A percentile compares a stretch with the other conserved stretches of the same genome.
These are phyloP conservation scores for Melikaiella ostensackeni DNA, from an alignment of 2,888 invertebrate genomes.

Conservation along the genomic window DNA sequence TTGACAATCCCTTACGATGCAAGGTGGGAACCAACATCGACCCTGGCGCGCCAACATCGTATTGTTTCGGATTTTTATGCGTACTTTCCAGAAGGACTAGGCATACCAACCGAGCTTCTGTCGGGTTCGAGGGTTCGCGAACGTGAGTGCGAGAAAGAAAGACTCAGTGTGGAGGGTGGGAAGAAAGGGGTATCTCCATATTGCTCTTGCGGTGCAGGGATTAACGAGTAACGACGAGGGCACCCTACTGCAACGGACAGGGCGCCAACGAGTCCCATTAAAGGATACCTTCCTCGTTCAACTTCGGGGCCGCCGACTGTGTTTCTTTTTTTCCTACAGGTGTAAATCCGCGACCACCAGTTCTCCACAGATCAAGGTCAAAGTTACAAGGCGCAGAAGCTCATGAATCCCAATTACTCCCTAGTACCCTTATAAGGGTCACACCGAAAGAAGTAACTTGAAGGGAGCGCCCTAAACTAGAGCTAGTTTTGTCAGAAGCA, in stretches of 20 bases:
- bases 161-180: not conserved
- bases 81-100: constrained; percentile 53
- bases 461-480: no score
- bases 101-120: constrained; percentile 23
- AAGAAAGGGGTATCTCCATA: constrained; percentile 26
- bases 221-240: constrained; percentile 65
- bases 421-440: not conserved
- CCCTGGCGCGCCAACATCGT: constrained; percentile 72
- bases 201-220: constrained; percentile 53
- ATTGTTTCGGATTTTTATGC: constrained; percentile 75
- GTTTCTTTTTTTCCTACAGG: constrained; percentile 19
- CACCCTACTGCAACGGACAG: constrained; percentile 58
- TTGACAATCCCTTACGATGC: constrained; percentile 71
- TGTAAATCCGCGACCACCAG: constrained; percentile 29
- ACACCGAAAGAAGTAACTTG: not conserved
- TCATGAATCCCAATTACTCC: constrained; percentile 22
- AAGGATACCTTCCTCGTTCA: constrained; percentile 46
- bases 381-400: constrained; percentile 26
- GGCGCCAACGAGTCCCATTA: constrained; percentile 69
- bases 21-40: constrained; percentile 75
- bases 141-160: constrained; percentile 11
- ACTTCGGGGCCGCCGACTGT: constrained; percentile 17
- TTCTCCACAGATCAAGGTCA: constrained; percentile 25
- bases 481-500: no score
- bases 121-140: not conserved